Evolutionary conservation across 2,888 invertebrate genomes (phyloP).

Genomic region (Oligia latruncula): DNA sequence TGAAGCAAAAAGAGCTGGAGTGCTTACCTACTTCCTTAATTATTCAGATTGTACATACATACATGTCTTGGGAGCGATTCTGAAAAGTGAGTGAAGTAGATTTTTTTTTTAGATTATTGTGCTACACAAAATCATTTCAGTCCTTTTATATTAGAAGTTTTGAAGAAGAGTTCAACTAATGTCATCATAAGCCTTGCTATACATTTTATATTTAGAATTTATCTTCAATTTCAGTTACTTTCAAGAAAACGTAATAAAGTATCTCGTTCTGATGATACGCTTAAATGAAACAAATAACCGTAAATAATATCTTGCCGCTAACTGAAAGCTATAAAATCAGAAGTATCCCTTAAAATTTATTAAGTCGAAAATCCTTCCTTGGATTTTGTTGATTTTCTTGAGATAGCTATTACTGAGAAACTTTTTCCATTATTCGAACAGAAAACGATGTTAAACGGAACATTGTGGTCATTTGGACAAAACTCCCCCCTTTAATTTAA

Average conservation of each 20-base stretch:
- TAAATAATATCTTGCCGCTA: constrained; percentile 31
- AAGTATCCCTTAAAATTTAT: constrained; percentile 47
- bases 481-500: constrained; percentile 60
- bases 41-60: not conserved
- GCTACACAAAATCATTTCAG: not conserved
- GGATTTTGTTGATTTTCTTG: constrained; percentile 72
- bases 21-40: not conserved
- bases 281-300: constrained; percentile 3
- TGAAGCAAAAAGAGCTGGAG: constrained; percentile 12
- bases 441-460: constrained; percentile 72
- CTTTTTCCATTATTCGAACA: constrained; percentile 79
- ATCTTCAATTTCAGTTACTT: not conserved
- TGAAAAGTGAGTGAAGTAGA: not conserved
- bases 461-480: constrained; percentile 69
- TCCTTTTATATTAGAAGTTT: not conserved
- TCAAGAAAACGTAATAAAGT: constrained; percentile 4
- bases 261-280: constrained; percentile 8
- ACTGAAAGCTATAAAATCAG: constrained; percentile 34
- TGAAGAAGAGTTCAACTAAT: not conserved
- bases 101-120: not conserved
- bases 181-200: no score
- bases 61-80: not conserved
- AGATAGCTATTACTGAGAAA: constrained; percentile 74
- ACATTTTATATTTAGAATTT: not conserved
- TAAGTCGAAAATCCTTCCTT: constrained; percentile 58